These are phyloP conservation scores for Hydriomena furcata DNA, from an alignment of 2,888 invertebrate genomes.

Conservation along the genomic window DNA sequence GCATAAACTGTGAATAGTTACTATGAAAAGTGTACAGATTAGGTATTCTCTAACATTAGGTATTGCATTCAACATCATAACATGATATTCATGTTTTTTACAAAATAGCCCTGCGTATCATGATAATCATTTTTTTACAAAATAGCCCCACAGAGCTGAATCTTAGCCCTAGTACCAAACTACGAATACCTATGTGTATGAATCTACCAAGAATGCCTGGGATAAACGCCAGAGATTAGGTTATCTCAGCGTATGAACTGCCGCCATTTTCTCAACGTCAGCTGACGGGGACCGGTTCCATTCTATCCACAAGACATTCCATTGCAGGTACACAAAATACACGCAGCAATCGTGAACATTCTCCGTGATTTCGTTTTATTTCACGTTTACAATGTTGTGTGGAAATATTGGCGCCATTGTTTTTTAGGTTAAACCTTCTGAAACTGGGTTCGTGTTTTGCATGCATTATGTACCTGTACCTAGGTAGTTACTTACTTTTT, in stretches of 20 bases:
- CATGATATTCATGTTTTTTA: too few relatives aligned
- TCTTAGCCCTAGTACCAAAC: too few relatives aligned
- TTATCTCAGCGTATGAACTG: constrained; percentile 29
- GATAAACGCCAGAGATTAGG: constrained; percentile 39
- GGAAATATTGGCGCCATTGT: constrained; percentile 3
- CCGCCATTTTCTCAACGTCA: constrained; percentile 67
- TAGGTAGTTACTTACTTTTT: too few relatives aligned
- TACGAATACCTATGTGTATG: not conserved
- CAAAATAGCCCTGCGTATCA: too few relatives aligned
- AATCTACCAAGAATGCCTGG: constrained; percentile 21
- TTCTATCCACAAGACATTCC: constrained; percentile 58
- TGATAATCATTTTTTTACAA: too few relatives aligned
- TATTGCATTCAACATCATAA: too few relatives aligned
- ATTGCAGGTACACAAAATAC: constrained; percentile 58
- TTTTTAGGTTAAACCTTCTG: not conserved
- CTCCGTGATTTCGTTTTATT: constrained; percentile 55
- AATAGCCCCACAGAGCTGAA: too few relatives aligned
- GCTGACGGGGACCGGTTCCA: constrained; percentile 74
- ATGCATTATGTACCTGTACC: too few relatives aligned
- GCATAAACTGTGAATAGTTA: too few relatives aligned
- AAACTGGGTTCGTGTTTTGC: constrained; percentile 12
- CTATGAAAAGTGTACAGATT: too few relatives aligned
- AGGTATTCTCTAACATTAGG: too few relatives aligned
- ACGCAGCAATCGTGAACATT: constrained; percentile 52
- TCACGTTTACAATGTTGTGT: constrained; percentile 21